Evolutionary conservation across 2,888 invertebrate species (phyloP).

Genomic region (Eilema griseolum): DNA sequence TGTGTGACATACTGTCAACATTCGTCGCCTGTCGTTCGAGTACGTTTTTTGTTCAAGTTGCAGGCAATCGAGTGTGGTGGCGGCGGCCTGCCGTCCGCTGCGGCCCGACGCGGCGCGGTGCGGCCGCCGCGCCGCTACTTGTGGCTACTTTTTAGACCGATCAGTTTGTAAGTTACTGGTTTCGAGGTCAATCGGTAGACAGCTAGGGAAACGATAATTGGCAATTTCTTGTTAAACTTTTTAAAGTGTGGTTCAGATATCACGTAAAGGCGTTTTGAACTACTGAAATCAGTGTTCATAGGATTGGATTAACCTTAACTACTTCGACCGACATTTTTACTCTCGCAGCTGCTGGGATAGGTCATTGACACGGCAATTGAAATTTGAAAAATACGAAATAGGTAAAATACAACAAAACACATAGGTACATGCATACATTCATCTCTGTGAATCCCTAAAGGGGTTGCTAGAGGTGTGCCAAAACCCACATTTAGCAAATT

Average conservation of each 20-base stretch:
- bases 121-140: slow-evolving; percentile 20
- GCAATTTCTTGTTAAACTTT: not conserved
- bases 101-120: slow-evolving; percentile 1
- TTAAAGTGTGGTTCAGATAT: not conserved
- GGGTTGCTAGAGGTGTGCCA: too few species aligned
- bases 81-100: not conserved
- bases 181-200: slow-evolving; percentile 12
- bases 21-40: slow-evolving; percentile 18
- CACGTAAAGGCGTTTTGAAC: not conserved
- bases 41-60: slow-evolving; percentile 29
- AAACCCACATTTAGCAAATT: too few species aligned
- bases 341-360: not conserved
- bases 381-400: too few species aligned
- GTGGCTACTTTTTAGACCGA: slow-evolving; percentile 30
- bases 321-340: too few species aligned
- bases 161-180: slow-evolving; percentile 17
- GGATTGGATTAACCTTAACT: not conserved
- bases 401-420: too few species aligned
- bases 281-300: not conserved
- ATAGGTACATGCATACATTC: too few species aligned
- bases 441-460: too few species aligned
- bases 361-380: not conserved
- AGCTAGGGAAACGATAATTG: not conserved
- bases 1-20: slow-evolving; percentile 26
- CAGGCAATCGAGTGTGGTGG: slow-evolving; percentile 21